phyloP scores from a whole-genome alignment of 2,797 vertebrate genomes.

The Chrysocyon brachyurus region DNA sequence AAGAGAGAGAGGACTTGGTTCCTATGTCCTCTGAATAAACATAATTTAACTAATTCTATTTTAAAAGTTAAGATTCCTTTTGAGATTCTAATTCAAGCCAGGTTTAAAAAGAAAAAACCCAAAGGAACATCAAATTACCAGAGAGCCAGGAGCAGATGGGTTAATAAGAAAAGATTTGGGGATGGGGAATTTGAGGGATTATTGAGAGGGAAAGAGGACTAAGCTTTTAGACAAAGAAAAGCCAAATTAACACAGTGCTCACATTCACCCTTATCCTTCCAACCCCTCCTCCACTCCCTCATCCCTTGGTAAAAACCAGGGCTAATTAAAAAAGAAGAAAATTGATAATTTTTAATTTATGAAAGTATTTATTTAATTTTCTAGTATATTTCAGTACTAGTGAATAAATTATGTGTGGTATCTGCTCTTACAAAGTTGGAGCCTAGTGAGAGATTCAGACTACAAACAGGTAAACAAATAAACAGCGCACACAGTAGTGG shows the following conservation, averaged over 20 bases:
- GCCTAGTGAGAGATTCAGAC: neutral
- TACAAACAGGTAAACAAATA: neutral
- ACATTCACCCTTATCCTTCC: neutral
- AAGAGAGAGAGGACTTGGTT: neutral
- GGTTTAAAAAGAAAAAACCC: neutral
- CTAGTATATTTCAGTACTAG: neutral
- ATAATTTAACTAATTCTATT: conserved; percentile 10
- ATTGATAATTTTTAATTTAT: neutral
- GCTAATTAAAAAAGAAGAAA: neutral
- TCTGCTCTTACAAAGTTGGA: conserved; percentile 2
- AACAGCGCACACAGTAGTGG: neutral
- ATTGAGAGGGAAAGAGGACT: neutral
- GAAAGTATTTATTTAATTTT: conserved; percentile 27
- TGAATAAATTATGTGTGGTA: conserved; percentile 37
- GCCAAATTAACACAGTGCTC: neutral
- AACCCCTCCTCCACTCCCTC: neutral
- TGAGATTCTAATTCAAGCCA: conserved; percentile 11
- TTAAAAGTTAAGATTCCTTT: conserved; percentile 22
- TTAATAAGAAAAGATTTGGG: conserved; percentile 49
- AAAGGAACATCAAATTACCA: conserved; percentile 15
- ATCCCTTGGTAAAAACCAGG: neutral
- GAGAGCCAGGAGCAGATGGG: neutral
- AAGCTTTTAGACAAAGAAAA: conserved; percentile 41
- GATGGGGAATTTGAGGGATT: neutral
- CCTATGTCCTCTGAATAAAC: conserved; percentile 11